phyloP scores from a whole-genome alignment of 35 echinoderm and acorn worm species.

The Heliocidaris tuberculata region DNA sequence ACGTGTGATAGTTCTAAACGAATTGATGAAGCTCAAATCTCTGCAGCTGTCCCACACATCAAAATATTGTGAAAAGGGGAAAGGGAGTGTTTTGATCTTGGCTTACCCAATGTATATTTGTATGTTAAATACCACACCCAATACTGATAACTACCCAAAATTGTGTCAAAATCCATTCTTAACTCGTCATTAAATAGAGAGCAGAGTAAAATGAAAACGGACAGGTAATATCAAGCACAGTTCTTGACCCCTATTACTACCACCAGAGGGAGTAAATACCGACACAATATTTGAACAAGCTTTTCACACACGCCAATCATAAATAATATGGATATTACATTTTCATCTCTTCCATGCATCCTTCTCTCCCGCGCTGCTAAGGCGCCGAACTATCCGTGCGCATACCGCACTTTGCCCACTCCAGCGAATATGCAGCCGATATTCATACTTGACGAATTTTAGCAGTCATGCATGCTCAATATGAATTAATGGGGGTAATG shows the following conservation, averaged over 20 bases:
- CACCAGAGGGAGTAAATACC: neutral
- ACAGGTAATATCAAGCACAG: neutral
- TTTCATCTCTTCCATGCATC: neutral
- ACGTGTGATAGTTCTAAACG: neutral
- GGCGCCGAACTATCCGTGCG: neutral
- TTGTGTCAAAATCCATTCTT: neutral
- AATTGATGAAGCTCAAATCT: too few species aligned
- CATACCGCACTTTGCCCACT: neutral
- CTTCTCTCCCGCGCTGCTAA: neutral
- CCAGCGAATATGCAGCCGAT: neutral
- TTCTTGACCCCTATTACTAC: neutral
- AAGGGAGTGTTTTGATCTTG: neutral
- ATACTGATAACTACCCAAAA: neutral
- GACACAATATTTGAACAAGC: slow-evolving; percentile 17
- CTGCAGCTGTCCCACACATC: neutral
- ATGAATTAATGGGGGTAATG: slow-evolving; percentile 11
- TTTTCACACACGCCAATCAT: neutral
- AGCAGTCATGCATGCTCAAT: neutral
- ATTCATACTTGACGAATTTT: neutral
- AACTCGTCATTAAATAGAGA: neutral
- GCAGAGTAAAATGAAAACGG: neutral
- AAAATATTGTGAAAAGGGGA: neutral
- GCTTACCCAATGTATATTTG: neutral
- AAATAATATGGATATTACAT: neutral
- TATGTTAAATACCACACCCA: neutral